Percentiles rank a stretch among this genome's conserved stretches.
These are phyloP conservation scores for Agrotis puta DNA, from an alignment of 2,888 invertebrate species.

Conservation along the genomic window DNA sequence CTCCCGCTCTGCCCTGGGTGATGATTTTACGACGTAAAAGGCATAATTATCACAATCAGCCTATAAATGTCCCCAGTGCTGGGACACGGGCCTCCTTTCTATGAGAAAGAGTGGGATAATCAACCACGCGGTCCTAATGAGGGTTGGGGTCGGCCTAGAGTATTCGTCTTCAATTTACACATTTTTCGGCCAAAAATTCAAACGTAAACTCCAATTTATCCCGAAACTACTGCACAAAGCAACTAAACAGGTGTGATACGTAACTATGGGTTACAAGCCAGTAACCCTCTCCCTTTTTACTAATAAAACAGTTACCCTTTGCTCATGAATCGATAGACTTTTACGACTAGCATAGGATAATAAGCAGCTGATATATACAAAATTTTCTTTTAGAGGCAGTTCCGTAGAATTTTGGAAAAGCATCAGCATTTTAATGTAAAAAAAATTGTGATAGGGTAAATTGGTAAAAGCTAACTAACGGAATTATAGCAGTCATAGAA, in stretches of 20 bases:
- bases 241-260: conserved; percentile 9
- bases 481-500: not conserved
- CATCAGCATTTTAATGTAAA: not conserved
- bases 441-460: not conserved
- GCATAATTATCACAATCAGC: too few relatives aligned
- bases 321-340: conserved; percentile 27
- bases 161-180: not conserved
- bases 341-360: conserved; percentile 21
- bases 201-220: not conserved
- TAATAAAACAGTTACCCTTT: conserved; percentile 43
- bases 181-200: not conserved
- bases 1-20: too few relatives aligned
- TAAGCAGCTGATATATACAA: conserved; percentile 9
- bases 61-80: too few relatives aligned
- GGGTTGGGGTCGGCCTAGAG: too few relatives aligned
- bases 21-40: too few relatives aligned
- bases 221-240: not conserved
- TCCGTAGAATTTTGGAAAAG: not conserved
- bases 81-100: too few relatives aligned
- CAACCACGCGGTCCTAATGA: too few relatives aligned
- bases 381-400: not conserved
- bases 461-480: not conserved
- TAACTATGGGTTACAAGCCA: conserved; percentile 26
- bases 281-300: conserved; percentile 27
- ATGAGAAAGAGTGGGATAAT: too few relatives aligned